A percentile compares a stretch with the other conserved stretches of the same genome.
Conservation (phyloP, 2,113 vertebrate genomes). For the Siniperca knerii region DNA sequence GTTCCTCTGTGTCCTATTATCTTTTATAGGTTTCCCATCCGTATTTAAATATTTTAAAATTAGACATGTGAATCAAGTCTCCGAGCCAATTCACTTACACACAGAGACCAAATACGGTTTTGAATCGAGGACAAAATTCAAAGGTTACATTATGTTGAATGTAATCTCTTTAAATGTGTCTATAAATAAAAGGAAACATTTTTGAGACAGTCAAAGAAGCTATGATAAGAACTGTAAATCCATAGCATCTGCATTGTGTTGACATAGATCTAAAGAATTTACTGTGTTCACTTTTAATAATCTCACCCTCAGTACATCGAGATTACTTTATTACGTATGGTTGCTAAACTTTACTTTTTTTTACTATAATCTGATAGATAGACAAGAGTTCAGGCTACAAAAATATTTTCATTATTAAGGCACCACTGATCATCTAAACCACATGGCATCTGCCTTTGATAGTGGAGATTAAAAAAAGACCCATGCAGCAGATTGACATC, state of each 20-base stretch:
- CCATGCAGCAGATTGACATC: conserved; percentile 47
- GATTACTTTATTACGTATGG: conserved; percentile 26
- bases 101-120: conserved; percentile 10
- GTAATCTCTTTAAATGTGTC: background rate
- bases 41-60: background rate
- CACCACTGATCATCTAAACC: background rate
- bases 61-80: conserved; percentile 11
- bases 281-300: conserved; percentile 8
- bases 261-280: background rate
- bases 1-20: background rate
- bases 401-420: conserved; percentile 3
- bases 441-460: conserved; percentile 38
- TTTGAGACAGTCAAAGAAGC: background rate
- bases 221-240: background rate
- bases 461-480: background rate
- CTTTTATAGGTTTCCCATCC: background rate
- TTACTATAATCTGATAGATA: background rate
- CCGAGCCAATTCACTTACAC: background rate
- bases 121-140: background rate
- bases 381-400: conserved; percentile 1
- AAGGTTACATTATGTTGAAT: conserved; percentile 1
- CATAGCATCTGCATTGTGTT: conserved; percentile 15
- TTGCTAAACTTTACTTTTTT: background rate
- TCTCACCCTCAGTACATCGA: background rate
- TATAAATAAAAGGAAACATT: conserved; percentile 19